Percentiles rank a stretch among this genome's conserved stretches.
phyloP scores from a whole-genome alignment of 2,797 vertebrate genomes.

The Brotula barbata region DNA sequence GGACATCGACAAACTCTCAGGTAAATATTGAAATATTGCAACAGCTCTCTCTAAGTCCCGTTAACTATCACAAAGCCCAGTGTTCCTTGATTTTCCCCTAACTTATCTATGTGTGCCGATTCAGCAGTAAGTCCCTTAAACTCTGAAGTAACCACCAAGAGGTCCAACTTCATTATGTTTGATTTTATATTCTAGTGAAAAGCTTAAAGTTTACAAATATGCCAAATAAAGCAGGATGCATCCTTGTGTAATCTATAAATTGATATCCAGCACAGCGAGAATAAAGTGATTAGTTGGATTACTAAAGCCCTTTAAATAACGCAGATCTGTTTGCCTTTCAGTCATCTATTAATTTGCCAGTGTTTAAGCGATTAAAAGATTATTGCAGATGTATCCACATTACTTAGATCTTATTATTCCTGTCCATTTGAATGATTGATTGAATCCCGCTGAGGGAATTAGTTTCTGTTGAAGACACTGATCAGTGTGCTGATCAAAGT shows the following conservation, averaged over 20 bases:
- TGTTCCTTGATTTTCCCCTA: neutral
- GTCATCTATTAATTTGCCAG: neutral
- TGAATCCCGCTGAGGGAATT: neutral
- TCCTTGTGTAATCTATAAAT: no score
- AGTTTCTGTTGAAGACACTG: no score
- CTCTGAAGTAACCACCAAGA: no score
- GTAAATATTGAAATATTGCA: slow-evolving; percentile 50
- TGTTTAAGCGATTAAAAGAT: slow-evolving; percentile 5
- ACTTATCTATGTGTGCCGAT: neutral
- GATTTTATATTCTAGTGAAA: no score
- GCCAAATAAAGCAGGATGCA: no score
- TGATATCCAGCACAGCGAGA: no score
- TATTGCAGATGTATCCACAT: neutral
- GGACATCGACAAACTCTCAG: slow-evolving; percentile 80
- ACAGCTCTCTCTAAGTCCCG: neutral
- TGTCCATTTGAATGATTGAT: neutral
- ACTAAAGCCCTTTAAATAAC: no score
- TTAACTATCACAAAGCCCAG: neutral
- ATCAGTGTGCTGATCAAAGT: neutral
- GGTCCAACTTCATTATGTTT: no score
- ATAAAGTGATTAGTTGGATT: no score
- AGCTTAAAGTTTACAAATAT: no score
- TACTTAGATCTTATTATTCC: slow-evolving; percentile 1
- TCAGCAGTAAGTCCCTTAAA: no score
- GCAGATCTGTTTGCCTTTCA: no score